Conservation (phyloP, 1,140 invertebrate species). For the Mizuhopecten yessoensis region DNA sequence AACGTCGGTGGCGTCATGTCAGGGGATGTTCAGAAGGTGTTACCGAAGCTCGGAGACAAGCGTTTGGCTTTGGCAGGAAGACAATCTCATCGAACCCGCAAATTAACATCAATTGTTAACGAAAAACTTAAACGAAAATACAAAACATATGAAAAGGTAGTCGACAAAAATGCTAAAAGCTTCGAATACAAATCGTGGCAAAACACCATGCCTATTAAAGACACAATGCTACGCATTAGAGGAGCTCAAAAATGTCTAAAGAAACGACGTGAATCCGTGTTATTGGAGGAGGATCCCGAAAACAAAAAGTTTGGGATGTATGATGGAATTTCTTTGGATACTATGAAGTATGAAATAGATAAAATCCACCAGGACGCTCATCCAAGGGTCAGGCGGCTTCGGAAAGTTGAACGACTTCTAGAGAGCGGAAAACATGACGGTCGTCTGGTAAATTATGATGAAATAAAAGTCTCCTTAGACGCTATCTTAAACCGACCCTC, state of each 20-base stretch:
- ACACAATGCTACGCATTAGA: constrained; percentile 48
- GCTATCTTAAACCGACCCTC: constrained; percentile 46
- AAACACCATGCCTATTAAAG: constrained; percentile 43
- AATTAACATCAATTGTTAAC: constrained; percentile 56
- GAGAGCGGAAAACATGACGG: constrained; percentile 53
- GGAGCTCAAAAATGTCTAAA: constrained; percentile 59
- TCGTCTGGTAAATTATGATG: constrained; percentile 43
- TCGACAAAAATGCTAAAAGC: constrained; percentile 54
- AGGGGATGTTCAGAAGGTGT: background rate
- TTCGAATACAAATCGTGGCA: constrained; percentile 56
- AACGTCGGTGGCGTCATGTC: background rate
- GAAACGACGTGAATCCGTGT: constrained; percentile 44
- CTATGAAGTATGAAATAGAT: constrained; percentile 53
- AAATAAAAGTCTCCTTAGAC: constrained; percentile 30
- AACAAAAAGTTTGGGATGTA: constrained; percentile 54
- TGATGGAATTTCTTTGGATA: constrained; percentile 47
- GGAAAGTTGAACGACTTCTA: constrained; percentile 50
- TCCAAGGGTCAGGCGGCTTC: constrained; percentile 44
- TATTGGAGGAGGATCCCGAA: constrained; percentile 44
- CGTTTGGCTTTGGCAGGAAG: constrained; percentile 51
- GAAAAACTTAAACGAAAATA: constrained; percentile 53
- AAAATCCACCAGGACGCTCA: constrained; percentile 46
- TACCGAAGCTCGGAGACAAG: constrained; percentile 58
- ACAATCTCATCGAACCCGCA: constrained; percentile 46
- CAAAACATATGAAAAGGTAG: constrained; percentile 36